Percentiles rank a stretch among this genome's conserved stretches.
Conservation (phyloP, 2,888 invertebrate species). For the Sminthurides aquaticus region DNA sequence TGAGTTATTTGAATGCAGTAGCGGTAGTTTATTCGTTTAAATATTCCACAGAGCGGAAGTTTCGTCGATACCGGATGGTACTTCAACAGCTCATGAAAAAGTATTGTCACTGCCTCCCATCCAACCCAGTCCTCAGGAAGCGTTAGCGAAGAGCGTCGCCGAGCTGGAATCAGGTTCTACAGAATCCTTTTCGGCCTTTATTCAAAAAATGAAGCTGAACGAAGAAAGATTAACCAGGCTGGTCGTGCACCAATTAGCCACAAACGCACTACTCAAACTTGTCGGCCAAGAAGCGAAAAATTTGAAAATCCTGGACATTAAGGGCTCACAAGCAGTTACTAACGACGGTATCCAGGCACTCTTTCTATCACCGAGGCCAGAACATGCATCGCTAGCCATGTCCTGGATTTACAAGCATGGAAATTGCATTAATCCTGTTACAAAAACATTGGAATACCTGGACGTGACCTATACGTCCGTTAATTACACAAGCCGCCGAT, state of each 20-base stretch:
- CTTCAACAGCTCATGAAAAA: too few relatives aligned
- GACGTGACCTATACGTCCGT: constrained; percentile 35
- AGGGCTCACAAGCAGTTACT: constrained; percentile 31
- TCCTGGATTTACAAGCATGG: constrained; percentile 32
- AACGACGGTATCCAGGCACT: constrained; percentile 31
- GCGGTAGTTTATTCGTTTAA: too few relatives aligned
- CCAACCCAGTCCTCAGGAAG: not conserved
- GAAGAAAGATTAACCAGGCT: constrained; percentile 19
- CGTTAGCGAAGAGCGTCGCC: not conserved
- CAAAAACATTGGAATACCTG: constrained; percentile 22
- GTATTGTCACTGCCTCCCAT: too few relatives aligned
- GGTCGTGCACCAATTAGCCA: constrained; percentile 28
- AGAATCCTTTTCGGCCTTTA: not conserved
- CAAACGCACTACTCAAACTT: constrained; percentile 27
- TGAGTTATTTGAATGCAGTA: too few relatives aligned
- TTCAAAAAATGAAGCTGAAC: not conserved
- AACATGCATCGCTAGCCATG: constrained; percentile 27
- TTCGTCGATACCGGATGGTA: too few relatives aligned
- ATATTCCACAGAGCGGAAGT: too few relatives aligned
- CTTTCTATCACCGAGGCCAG: constrained; percentile 24
- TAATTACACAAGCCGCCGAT: constrained; percentile 10
- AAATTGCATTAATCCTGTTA: constrained; percentile 29
- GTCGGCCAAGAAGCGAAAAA: constrained; percentile 24
- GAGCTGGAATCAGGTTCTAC: too few relatives aligned
- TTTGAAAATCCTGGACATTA: constrained; percentile 32